Base-by-base conservation (phyloP, 2,113 vertebrate genomes). In the Cochlearius cochlearius region DNA sequence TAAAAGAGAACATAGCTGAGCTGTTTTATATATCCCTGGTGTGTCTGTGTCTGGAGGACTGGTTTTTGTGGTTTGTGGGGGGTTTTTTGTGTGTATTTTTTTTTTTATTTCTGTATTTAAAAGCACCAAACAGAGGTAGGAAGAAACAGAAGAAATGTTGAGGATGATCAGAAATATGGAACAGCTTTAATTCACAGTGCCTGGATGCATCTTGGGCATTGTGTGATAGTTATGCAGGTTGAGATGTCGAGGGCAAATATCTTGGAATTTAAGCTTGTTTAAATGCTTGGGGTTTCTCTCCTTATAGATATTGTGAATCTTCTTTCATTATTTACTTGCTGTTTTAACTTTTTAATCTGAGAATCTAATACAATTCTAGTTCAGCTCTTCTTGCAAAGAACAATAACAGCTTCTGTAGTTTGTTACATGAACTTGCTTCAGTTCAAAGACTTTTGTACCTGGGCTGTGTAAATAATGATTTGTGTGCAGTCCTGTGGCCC, bases 391-490 rank as follows among this genome's bases (percentile, higher is more conserved):
- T 90, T 92, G 49, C 20, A 74, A 36, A 55, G 92, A 96, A 92
- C 92, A 83, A 23, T 69, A n/a, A 52, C 0, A 6, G 72, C 34
- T 94, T 90, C 47, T 64, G 8, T 91, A 88, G 91, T 71, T 76
- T 86, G 83, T 93, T 92, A 75, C 12, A 15, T 58, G 41, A 84
- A 84, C 68, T 95, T 91, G 30, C 88, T 92, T 90, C 49, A 71
- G 29, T 93, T 94, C 53, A 41, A 72, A 72, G 79, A 36, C 88
- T 96, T 97, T 93, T 95, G 69, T 97, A 94, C 81, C 73, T 88
- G 63, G 56, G 14, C 88, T 97, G 66, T 90, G 81, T 96, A 97
- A 97, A 96, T 84, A 97, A 88, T 85, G 53, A 91, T 78, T 96
- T 91, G 32, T 96, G 52, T 97, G 89, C 82, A 92, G 62, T 79